A percentile compares a stretch with the other conserved stretches of the same genome.
Conservation (phyloP, 2,888 invertebrate species). For the Pinctada fucata region DNA sequence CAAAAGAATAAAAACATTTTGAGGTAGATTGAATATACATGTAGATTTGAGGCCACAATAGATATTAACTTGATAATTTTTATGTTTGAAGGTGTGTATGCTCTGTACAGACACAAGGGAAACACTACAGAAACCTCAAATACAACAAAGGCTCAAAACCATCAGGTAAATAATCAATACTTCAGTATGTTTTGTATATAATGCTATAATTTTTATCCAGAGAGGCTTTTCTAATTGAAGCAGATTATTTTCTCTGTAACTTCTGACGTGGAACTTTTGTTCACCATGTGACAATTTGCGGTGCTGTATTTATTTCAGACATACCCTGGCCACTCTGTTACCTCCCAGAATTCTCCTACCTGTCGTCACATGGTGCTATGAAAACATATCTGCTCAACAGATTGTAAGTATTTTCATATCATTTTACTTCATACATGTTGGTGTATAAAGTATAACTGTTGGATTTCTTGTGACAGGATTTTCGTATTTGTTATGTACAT, state of each 20-base stretch:
- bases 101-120: conserved; percentile 48
- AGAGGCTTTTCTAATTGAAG: too few species aligned
- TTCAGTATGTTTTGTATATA: conserved; percentile 4
- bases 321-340: conserved; percentile 76
- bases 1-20: too few species aligned
- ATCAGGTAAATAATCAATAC: conserved; percentile 52
- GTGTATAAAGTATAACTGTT: too few species aligned
- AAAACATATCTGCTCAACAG: background rate
- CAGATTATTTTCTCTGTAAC: too few species aligned
- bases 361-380: conserved; percentile 72
- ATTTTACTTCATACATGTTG: too few species aligned
- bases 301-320: conserved; percentile 51
- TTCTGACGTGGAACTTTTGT: too few species aligned
- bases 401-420: conserved; percentile 10
- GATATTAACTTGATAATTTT: background rate
- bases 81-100: conserved; percentile 47
- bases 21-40: too few species aligned
- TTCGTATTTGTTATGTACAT: too few species aligned
- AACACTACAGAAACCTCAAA: conserved; percentile 60
- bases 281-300: too few species aligned
- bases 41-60: too few species aligned
- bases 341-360: conserved; percentile 88
- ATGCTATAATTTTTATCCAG: background rate
- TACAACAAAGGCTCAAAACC: conserved; percentile 51
- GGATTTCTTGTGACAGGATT: too few species aligned